Percentiles rank a stretch among this genome's conserved stretches.
Conservation (phyloP, 2,797 vertebrate species). For the Margarornis squamiger region DNA sequence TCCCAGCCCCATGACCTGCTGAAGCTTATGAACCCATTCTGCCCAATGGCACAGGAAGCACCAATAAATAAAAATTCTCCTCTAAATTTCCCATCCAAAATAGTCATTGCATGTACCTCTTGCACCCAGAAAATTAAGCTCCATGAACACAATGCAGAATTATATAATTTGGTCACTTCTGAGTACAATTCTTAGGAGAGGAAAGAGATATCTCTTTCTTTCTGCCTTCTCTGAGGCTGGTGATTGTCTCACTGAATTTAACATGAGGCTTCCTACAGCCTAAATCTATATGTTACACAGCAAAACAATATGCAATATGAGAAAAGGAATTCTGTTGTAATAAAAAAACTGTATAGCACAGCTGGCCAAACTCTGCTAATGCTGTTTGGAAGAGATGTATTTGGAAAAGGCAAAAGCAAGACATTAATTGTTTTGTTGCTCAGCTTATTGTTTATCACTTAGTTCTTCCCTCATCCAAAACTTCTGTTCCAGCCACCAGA, state of each 20-base stretch:
- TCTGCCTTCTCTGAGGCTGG: background rate
- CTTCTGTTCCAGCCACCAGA: background rate
- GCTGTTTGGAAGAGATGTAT: background rate
- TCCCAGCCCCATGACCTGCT: background rate
- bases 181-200: accelerated
- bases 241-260: background rate
- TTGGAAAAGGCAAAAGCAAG: background rate
- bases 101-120: accelerated
- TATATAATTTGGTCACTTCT: background rate
- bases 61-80: background rate
- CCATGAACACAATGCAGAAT: background rate
- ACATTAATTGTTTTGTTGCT: background rate
- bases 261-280: background rate
- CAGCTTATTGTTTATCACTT: background rate
- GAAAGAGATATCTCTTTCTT: background rate
- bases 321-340: background rate
- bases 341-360: background rate
- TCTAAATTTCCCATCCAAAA: background rate
- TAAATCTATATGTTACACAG: background rate
- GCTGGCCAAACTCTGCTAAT: background rate
- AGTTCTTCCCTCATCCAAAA: background rate
- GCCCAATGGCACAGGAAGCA: background rate
- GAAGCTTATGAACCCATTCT: background rate
- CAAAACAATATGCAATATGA: background rate
- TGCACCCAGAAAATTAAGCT: background rate